phyloP scores from a whole-genome alignment of 2,113 vertebrate genomes.

The Hiodon alosoides region DNA sequence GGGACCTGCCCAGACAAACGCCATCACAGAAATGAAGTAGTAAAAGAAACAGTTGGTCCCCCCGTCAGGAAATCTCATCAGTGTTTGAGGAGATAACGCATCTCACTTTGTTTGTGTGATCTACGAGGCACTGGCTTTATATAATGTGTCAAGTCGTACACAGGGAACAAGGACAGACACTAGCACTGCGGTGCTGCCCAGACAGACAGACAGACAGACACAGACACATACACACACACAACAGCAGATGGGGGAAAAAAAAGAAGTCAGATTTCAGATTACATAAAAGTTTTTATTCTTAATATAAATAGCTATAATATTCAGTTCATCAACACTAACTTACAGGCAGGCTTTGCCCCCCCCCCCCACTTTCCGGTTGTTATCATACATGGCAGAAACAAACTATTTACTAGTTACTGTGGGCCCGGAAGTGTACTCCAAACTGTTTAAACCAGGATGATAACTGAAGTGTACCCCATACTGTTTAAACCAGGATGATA shows the following conservation, averaged over 20 bases:
- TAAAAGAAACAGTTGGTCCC: background rate
- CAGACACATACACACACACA: too few relatives aligned
- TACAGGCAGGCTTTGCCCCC: too few relatives aligned
- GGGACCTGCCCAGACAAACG: background rate
- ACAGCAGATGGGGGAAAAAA: background rate
- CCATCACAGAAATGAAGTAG: constrained; percentile 9
- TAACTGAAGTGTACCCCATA: too few relatives aligned
- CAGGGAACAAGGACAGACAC: background rate
- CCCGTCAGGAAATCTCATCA: background rate
- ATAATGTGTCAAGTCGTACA: too few relatives aligned
- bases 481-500: too few relatives aligned
- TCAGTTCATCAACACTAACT: too few relatives aligned
- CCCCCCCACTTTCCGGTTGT: background rate
- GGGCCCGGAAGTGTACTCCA: too few relatives aligned
- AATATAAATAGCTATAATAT: background rate
- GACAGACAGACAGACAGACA: background rate
- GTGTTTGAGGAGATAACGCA: background rate
- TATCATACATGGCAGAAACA: background rate
- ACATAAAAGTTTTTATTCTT: background rate
- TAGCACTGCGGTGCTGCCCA: background rate
- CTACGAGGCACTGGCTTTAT: background rate
- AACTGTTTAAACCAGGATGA: too few relatives aligned
- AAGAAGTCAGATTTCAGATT: background rate
- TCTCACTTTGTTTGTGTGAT: background rate
- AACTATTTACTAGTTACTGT: background rate